Evolutionary conservation across 2,797 vertebrate species (phyloP), one percentile per base, ranked within the genome.

Genomic region (Acanthornis magna): DNA sequence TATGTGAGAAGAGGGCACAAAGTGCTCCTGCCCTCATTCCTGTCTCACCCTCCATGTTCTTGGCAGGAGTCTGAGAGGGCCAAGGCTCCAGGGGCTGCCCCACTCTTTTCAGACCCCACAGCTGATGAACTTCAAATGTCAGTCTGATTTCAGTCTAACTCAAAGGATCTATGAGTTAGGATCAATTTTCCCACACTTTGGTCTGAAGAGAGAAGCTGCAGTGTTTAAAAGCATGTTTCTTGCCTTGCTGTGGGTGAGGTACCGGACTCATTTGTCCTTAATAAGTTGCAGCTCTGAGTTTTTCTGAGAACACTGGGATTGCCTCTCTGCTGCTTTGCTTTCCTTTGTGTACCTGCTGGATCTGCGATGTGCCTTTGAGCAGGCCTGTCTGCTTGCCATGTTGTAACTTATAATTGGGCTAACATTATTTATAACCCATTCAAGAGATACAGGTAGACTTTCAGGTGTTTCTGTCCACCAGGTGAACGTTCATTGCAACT

Each of bases 311-410:
- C 2, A 2, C 9, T n/a, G 79, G 62, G 55, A 32, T 40, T 68
- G 9, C 8, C n/a, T 55, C 38, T 62, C 26, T 62, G 50, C 36
- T 34, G 12, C 51, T 34, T 18, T 53, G 18, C 68, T 80, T 88
- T 68, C 30, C 0, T 0, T 43, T 0, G 0, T 30, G 29, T 57
- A 54, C 25, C 30, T 65, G 42, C 58, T 72, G 62, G 13, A 38
- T 45, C 27, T 60, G 23, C 54, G 63, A n/a, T 3, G 0, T 6
- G 11, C 30, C 32, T 76, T 76, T 57, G 25, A 71, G 53, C 17
- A 43, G 48, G 6, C 38, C 30, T 58, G 30, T 75, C 79, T 66
- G 5, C n/a, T 82, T 88, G 48, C 21, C 29, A 18, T 1, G 1
- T 40, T 73, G 30, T 30, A 51, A 78, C 36, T 89, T 67, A 16